These are phyloP conservation scores for Myrmophylax atrothorax DNA, from an alignment of 2,113 vertebrate genomes.

Conservation along the genomic window DNA sequence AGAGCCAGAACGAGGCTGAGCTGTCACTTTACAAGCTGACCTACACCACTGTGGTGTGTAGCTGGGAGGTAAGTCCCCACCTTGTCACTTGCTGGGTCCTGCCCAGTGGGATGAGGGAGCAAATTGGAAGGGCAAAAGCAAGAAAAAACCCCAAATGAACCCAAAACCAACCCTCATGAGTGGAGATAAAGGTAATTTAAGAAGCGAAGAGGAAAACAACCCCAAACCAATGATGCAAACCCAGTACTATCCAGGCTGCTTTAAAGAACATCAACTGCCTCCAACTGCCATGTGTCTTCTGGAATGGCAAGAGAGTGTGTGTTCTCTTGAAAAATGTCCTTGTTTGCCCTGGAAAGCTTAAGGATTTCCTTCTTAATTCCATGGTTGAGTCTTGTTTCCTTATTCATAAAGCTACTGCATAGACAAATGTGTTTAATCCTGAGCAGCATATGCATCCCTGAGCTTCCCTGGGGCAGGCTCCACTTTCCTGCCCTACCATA, in stretches of 20 bases:
- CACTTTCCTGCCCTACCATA: background rate
- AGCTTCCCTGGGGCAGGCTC: background rate
- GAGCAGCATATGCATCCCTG: background rate
- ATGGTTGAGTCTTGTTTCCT: background rate
- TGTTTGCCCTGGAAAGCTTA: background rate
- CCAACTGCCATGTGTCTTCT: background rate
- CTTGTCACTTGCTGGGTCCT: fast-evolving
- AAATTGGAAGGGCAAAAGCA: background rate
- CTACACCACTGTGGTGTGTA: background rate
- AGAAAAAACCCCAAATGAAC: background rate
- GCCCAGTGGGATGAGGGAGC: background rate
- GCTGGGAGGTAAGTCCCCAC: background rate
- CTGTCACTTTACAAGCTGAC: background rate
- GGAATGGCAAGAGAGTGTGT: background rate
- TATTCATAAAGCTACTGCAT: background rate
- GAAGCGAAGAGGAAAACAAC: background rate
- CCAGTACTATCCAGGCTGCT: background rate
- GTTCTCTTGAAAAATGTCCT: background rate
- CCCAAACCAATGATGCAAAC: background rate
- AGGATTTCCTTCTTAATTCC: background rate
- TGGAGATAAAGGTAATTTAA: background rate
- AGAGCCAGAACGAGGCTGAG: background rate
- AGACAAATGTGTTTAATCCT: background rate
- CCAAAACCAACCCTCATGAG: background rate
- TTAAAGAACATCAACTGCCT: background rate